Evolutionary conservation across 2,797 vertebrate species (phyloP).

Genomic region (Scolopax rusticola): DNA sequence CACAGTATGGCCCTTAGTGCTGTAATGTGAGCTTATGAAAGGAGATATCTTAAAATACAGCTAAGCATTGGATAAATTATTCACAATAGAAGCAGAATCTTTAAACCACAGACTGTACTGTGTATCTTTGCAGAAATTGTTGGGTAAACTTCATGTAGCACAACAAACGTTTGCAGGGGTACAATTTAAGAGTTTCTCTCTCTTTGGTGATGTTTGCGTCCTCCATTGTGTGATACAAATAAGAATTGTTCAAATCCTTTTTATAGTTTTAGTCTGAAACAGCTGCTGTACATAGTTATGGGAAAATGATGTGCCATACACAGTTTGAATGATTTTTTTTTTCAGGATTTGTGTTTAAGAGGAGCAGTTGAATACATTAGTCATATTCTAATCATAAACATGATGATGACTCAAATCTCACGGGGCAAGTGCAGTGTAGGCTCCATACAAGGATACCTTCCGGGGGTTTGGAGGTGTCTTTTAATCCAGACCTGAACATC

Average conservation of each 20-base stretch:
- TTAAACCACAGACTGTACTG: neutral
- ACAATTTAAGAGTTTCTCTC: neutral
- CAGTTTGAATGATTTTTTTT: neutral
- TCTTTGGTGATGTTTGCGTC: neutral
- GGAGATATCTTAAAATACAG: slow-evolving; percentile 2
- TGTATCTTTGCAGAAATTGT: neutral
- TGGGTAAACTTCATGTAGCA: neutral
- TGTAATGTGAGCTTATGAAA: neutral
- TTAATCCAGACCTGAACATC: neutral
- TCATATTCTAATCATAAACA: neutral
- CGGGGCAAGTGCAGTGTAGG: fast-evolving
- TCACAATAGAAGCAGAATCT: slow-evolving; percentile 20
- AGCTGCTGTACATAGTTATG: neutral
- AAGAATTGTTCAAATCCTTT: neutral
- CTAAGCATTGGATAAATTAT: slow-evolving; percentile 28
- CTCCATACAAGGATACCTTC: neutral
- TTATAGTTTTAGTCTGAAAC: slow-evolving; percentile 9
- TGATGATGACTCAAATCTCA: neutral
- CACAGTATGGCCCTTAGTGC: neutral
- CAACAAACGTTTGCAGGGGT: neutral
- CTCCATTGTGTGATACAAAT: neutral
- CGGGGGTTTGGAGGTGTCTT: neutral
- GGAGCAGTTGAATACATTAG: neutral
- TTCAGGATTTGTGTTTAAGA: neutral
- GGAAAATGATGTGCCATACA: neutral